Percentiles rank a stretch among this genome's conserved stretches.
phyloP scores from a whole-genome alignment of 2,113 vertebrate species.

The Pangasianodon hypophthalmus region DNA sequence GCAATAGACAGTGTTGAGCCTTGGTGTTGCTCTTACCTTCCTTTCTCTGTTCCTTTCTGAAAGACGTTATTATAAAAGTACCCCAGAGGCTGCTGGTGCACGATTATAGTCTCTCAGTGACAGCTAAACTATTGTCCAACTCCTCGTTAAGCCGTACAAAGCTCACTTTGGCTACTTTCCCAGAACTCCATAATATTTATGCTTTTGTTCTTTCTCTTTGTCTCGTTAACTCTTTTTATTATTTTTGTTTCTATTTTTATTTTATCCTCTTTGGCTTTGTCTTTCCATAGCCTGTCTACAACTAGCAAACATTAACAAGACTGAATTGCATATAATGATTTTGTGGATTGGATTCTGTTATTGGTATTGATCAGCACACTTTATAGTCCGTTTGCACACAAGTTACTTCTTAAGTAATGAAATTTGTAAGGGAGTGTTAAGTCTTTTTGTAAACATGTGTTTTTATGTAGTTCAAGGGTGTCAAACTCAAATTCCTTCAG shows the following conservation, averaged over 20 bases:
- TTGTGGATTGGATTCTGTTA: neutral
- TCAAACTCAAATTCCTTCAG: neutral
- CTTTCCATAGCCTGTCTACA: neutral
- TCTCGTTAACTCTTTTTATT: neutral
- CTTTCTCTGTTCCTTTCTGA: neutral
- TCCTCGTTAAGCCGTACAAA: constrained; percentile 61
- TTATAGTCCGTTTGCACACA: neutral
- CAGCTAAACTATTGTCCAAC: constrained; percentile 59
- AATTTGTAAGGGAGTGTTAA: neutral
- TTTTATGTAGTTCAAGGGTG: neutral
- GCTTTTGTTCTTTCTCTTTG: neutral
- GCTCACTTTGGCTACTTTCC: constrained; percentile 62
- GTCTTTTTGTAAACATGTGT: neutral
- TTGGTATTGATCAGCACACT: neutral
- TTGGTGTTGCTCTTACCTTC: too few species aligned
- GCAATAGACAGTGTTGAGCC: neutral
- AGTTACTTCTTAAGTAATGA: neutral
- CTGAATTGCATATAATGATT: neutral
- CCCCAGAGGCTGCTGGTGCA: constrained; percentile 27
- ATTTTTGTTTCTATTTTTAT: neutral
- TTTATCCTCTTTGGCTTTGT: neutral
- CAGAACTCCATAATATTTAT: constrained; percentile 51
- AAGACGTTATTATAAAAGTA: neutral
- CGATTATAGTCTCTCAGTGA: constrained; percentile 57
- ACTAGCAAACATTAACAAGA: neutral